Percentiles rank a stretch among this genome's conserved stretches.
Evolutionary conservation across 53 echinoderm and acorn worm species (phyloP).

Genomic region (Paracentrotus lividus): DNA sequence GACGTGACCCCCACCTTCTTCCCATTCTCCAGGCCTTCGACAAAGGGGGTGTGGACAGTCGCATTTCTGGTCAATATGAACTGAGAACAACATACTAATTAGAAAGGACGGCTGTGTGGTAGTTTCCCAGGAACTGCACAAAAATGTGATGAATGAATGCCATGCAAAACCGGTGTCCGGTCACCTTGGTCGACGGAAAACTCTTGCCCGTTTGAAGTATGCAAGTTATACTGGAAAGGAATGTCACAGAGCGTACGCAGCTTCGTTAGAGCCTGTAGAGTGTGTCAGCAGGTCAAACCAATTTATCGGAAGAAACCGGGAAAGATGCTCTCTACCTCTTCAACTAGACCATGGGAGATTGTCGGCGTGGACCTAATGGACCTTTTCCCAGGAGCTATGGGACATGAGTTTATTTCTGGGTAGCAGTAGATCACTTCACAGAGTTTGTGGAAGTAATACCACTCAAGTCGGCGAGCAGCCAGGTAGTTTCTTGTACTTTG

Average conservation of each 20-base stretch:
- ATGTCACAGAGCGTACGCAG: slow-evolving; percentile 5
- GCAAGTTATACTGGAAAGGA: slow-evolving; percentile 47
- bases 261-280: slow-evolving; percentile 60
- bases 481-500: slow-evolving; percentile 58
- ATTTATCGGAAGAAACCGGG: slow-evolving; percentile 70
- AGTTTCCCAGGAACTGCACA: neutral
- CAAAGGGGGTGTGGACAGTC: neutral
- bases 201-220: slow-evolving; percentile 52
- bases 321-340: slow-evolving; percentile 63
- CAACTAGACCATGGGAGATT: slow-evolving; percentile 66
- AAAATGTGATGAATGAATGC: neutral
- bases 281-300: slow-evolving; percentile 70
- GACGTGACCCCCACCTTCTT: neutral
- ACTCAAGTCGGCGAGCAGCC: neutral
- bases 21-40: neutral
- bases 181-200: slow-evolving; percentile 79
- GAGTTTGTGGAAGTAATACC: slow-evolving; percentile 67
- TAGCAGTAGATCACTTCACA: slow-evolving; percentile 62
- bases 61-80: neutral
- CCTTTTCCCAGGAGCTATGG: slow-evolving; percentile 61
- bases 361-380: slow-evolving; percentile 70
- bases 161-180: slow-evolving; percentile 59
- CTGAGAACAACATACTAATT: neutral
- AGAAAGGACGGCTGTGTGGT: neutral
- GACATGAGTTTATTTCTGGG: too few relatives aligned